Percentiles rank a stretch among this genome's conserved stretches.
phyloP scores from a whole-genome alignment of 2,113 vertebrate species.

The Semnopithecus entellus region DNA sequence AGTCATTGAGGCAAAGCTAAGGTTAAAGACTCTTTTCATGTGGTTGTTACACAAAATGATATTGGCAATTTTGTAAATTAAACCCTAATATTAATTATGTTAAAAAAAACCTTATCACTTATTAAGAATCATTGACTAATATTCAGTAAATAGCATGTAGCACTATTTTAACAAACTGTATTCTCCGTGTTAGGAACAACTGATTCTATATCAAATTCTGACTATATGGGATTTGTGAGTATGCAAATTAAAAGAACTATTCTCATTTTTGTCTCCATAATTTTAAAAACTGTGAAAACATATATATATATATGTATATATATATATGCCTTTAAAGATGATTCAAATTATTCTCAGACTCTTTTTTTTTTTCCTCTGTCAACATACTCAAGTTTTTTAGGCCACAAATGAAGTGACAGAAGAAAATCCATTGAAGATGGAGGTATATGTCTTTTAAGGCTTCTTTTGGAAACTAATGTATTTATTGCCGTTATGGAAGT shows the following conservation, averaged over 20 bases:
- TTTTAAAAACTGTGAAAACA: not conserved
- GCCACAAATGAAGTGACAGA: not conserved
- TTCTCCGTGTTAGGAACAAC: conserved; percentile 45
- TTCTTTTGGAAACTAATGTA: not conserved
- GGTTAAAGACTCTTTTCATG: not conserved
- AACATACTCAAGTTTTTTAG: not conserved
- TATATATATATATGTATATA: not conserved
- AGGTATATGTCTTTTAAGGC: not conserved
- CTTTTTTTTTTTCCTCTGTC: not conserved
- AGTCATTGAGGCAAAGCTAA: conserved; percentile 14
- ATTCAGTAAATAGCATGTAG: not conserved
- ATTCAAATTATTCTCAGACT: not conserved
- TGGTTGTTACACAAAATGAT: conserved; percentile 6
- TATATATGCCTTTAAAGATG: not conserved
- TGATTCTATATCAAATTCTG: conserved; percentile 51
- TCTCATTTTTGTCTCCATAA: not conserved
- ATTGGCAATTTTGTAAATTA: conserved; percentile 64
- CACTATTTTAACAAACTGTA: conserved; percentile 51
- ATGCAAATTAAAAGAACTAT: not conserved
- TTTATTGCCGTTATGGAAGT: not conserved
- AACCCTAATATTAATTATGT: conserved; percentile 72
- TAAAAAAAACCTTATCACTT: conserved; percentile 69
- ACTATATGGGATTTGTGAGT: not conserved
- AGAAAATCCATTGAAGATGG: not conserved
- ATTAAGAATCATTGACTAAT: conserved; percentile 60